Conservation (phyloP, 2,888 invertebrate species). For the Nephrocerus scutellatus region DNA sequence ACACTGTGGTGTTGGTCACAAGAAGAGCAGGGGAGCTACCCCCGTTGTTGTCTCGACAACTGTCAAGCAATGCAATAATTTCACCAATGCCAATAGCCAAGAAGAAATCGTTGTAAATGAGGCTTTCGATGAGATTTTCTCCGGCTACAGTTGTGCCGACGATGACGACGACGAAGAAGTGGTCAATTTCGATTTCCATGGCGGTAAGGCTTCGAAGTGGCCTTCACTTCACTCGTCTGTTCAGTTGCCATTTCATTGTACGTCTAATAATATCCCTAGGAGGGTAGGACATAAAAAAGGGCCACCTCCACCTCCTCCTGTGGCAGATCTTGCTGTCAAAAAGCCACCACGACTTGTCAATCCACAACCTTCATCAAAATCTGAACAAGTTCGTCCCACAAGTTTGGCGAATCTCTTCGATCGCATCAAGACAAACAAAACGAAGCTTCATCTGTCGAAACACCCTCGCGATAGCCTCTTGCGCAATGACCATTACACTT, state of each 20-base stretch:
- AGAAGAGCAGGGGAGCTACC: constrained; percentile 2
- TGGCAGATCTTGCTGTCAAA: no score
- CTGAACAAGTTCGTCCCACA: constrained; percentile 28
- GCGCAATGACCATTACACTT: constrained; percentile 19
- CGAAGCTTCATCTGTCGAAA: constrained; percentile 23
- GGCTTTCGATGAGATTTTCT: constrained; percentile 43
- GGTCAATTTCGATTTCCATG: constrained; percentile 20
- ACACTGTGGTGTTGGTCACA: background rate
- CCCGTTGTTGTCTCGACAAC: constrained; percentile 2
- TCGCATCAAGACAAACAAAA: constrained; percentile 27
- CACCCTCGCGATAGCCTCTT: constrained; percentile 32
- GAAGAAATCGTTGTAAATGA: constrained; percentile 40
- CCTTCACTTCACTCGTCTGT: constrained; percentile 20
- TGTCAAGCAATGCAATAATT: constrained; percentile 14
- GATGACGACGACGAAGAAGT: constrained; percentile 29
- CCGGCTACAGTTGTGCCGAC: constrained; percentile 35
- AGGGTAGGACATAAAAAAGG: constrained; percentile 27
- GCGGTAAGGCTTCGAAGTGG: constrained; percentile 32
- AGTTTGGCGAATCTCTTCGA: constrained; percentile 40
- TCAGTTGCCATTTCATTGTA: no score
- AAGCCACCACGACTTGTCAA: background rate
- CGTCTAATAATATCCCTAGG: no score
- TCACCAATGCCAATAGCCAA: constrained; percentile 28
- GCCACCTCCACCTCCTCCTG: constrained; percentile 31
- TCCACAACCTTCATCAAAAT: constrained; percentile 17